phyloP scores from a whole-genome alignment of 2,888 invertebrate species.

The Harpalus rufipes region DNA sequence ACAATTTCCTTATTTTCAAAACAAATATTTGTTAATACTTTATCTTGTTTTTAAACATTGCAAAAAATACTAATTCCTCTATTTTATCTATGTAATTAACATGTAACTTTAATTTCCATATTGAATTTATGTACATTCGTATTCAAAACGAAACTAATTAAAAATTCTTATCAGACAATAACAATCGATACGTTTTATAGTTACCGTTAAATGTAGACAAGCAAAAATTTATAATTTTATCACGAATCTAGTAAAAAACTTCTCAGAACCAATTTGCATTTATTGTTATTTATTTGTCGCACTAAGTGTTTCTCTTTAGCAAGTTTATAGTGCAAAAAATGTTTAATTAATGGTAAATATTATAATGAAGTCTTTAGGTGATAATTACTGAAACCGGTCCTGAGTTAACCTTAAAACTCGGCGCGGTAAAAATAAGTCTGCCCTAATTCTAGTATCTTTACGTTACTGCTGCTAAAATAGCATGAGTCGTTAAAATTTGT shows the following conservation, averaged over 20 bases:
- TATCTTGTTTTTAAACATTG: no score
- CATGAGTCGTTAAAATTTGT: slow-evolving; percentile 22
- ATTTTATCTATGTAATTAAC: no score
- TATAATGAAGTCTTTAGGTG: slow-evolving; percentile 34
- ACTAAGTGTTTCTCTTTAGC: not conserved
- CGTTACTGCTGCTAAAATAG: slow-evolving; percentile 23
- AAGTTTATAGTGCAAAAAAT: slow-evolving; percentile 17
- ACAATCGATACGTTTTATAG: not conserved
- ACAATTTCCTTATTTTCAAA: no score
- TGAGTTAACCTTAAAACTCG: slow-evolving; percentile 45
- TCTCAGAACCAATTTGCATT: not conserved
- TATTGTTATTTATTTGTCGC: not conserved
- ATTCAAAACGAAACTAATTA: not conserved
- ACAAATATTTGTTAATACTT: no score
- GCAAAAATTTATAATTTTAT: slow-evolving; percentile 9
- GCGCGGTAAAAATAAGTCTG: slow-evolving; percentile 52
- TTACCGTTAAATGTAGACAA: not conserved
- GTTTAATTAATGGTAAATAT: slow-evolving; percentile 17
- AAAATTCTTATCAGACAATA: slow-evolving; percentile 24
- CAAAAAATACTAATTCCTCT: no score
- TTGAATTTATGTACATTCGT: no score
- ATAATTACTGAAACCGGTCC: slow-evolving; percentile 49
- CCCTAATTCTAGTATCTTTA: slow-evolving; percentile 41
- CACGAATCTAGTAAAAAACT: not conserved
- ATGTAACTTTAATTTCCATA: no score